Evolutionary conservation across 2,113 vertebrate genomes (phyloP), one percentile per base, ranked within the genome.

Genomic region (Grammomys surdaster): DNA sequence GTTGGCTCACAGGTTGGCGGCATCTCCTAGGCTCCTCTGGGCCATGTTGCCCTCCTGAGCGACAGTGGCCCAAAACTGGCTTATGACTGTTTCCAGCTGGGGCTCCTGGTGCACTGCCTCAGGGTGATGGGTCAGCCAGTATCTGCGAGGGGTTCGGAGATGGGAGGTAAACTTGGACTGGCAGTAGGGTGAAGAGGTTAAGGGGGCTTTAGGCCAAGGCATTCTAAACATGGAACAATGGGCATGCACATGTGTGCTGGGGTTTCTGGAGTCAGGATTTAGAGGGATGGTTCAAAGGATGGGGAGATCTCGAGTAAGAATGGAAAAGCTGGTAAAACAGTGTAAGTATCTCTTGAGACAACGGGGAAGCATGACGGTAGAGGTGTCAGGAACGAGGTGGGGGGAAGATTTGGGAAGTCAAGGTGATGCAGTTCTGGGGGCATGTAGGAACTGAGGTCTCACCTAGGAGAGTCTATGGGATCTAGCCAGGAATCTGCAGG

Each of bases 41-140:
- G 93, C 96, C 51, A 98, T 96, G 84, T 97, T 98, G 80, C 98
- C 98, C n/a, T 99, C 98, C 26, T 89, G 94, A 14, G 98, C 98
- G 24, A 99, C 99, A 13, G 98, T 97, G 5, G 98, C 98, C 99
- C 99, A 99, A 95, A 99, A 98, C 94, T 99, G 99, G 28, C 98
- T 98, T 97, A 99, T 99, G 54, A 98, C 98, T 94, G 98, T 98
- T 94, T 99, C 99, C 3, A 99, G 97, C 36, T 98, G 97, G 67
- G 98, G 98, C 88, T 99, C 99, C 20, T 98, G 98, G 95, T 98
- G 99, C 75, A 99, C 98, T 13, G 98, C 98, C 3, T 98, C 98
- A 0, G 99, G 99, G 96, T 99, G 99, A 93, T 98, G 98, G 78
- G 96, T 97, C 91, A 99, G 98, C 99, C 99, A 99, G 96, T 99